These are phyloP conservation scores for Argyresthia albistria DNA, from an alignment of 2,888 invertebrate species.

Conservation along the genomic window DNA sequence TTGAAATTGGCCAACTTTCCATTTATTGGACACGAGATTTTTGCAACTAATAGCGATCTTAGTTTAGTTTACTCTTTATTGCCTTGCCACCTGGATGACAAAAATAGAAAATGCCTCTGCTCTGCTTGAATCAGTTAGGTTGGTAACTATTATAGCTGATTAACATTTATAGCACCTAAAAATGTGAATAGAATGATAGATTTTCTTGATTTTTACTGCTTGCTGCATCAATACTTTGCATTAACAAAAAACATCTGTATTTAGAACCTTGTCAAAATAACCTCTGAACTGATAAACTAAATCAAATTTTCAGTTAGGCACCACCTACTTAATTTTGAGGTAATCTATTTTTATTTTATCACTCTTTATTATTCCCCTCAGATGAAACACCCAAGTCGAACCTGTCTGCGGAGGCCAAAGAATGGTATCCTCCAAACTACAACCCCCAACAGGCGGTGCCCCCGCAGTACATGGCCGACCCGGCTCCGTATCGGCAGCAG, in stretches of 20 bases:
- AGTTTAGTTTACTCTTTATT: not conserved
- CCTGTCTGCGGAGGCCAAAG: conserved; percentile 72
- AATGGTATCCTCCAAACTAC: conserved; percentile 73
- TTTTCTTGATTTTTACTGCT: no score
- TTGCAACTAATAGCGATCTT: no score
- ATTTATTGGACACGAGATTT: not conserved
- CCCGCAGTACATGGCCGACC: conserved; percentile 22
- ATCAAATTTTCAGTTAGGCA: no score
- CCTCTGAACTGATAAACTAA: no score
- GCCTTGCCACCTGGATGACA: not conserved
- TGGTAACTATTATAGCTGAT: not conserved
- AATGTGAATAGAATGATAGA: no score
- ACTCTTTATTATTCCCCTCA: not conserved
- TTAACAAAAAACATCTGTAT: no score
- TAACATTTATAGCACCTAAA: not conserved
- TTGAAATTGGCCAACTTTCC: conserved; percentile 1
- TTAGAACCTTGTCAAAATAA: no score
- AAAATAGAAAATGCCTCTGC: not conserved
- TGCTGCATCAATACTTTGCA: no score
- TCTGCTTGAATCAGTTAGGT: not conserved
- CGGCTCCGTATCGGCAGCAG: conserved; percentile 35
- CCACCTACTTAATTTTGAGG: no score
- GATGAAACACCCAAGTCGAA: conserved; percentile 34
- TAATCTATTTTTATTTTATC: no score
- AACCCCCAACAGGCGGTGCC: conserved; percentile 41